Evolutionary conservation across 1,140 invertebrate species (phyloP), one percentile per base, ranked within the genome.

Genomic region (Nomia melanderi): DNA sequence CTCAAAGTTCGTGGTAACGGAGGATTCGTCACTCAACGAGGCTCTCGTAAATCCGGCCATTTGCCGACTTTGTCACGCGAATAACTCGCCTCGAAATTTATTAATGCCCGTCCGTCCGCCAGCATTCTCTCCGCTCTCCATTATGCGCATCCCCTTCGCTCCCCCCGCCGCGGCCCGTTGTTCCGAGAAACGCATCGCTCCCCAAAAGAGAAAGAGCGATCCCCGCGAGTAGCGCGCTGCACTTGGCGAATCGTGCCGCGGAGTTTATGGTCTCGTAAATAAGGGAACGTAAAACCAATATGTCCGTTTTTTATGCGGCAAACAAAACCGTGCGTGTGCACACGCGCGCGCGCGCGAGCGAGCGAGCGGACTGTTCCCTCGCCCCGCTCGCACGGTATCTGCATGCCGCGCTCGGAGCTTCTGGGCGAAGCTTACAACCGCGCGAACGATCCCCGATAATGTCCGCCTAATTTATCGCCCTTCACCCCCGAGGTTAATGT

Each of bases 261-360:
- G 70, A 59, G 74, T 91, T 90, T 89, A 91, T 80, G 85, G 78
- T 89, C 86, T 87, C 89, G 86, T 90, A 90, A 91, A 90, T 90
- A 89, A 89, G 79, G 50, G 73, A 79, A 85, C 86, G 84, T 89
- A 89, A 89, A 90, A 87, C 78, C 88, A 86, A 88, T 90, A 87
- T 74, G 75, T 87, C 65, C 70, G 63, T 77, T 88, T 88, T 87
- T 85, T 87, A 83, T 66, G 25, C 69, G 27, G 17, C 59, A 44
- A 82, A 75, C 70, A 74, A 82, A 81, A 74, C 64, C 81, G 29
- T 41, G 25, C 17, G 50, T 70, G 47, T 39, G 63, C 44, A 20
- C 23, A 17, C 39, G 39, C 31, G 5, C 12, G 9, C 33, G 29
- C 31, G 36, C 39, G 31, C n/a, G 33, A 36, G 33, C 11, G 17